Conservation (phyloP, 1,140 invertebrate species). For the Hypothenemus hampei region DNA sequence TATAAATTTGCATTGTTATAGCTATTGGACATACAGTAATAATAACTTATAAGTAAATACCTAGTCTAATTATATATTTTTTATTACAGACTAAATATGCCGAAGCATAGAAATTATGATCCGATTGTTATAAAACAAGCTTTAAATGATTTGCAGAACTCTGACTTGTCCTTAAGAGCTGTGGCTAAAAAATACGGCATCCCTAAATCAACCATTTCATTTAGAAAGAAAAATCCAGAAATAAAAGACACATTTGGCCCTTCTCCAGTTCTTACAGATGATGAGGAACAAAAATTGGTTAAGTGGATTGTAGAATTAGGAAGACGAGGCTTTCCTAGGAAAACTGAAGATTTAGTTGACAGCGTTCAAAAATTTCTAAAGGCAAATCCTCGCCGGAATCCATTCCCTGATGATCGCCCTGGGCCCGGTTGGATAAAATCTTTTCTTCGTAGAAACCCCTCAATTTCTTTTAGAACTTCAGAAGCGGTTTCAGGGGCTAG, state of each 20-base stretch:
- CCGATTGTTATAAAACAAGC: background rate
- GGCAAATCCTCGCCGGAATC: conserved; percentile 29
- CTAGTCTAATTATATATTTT: too few species aligned
- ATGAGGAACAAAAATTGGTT: conserved; percentile 26
- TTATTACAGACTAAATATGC: background rate
- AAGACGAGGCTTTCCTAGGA: conserved; percentile 27
- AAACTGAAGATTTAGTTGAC: conserved; percentile 26
- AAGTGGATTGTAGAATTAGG: conserved; percentile 22
- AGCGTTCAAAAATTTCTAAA: conserved; percentile 29
- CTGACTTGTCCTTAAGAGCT: background rate
- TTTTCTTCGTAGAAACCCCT: conserved; percentile 38
- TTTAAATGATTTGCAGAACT: background rate
- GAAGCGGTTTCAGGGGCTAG: conserved; percentile 29
- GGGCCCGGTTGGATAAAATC: conserved; percentile 38
- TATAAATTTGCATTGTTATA: background rate
- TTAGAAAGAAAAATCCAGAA: conserved; percentile 12
- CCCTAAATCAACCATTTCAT: conserved; percentile 20
- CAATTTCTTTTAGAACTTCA: conserved; percentile 24
- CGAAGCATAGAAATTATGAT: background rate
- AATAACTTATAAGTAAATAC: too few species aligned
- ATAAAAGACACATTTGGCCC: conserved; percentile 19
- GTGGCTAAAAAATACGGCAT: background rate
- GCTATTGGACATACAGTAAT: background rate
- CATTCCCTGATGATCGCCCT: conserved; percentile 38
- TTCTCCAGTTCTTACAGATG: conserved; percentile 18